These are phyloP conservation scores for Phenacoccus solenopsis DNA, from an alignment of 1,140 invertebrate genomes.

Conservation along the genomic window DNA sequence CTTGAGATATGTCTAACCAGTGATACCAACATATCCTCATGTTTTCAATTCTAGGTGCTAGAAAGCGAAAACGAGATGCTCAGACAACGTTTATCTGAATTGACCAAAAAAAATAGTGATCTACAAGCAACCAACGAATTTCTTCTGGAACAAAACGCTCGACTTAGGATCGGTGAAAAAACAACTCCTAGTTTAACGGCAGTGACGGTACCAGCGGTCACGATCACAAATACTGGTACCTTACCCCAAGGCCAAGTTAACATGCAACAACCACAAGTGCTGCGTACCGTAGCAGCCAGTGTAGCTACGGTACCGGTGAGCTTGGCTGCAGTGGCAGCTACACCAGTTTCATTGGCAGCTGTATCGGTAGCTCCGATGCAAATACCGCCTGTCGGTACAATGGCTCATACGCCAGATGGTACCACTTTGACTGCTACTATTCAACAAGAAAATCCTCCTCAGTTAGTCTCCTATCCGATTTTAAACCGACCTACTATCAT, in stretches of 20 bases:
- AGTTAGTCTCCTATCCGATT: slow-evolving; percentile 57
- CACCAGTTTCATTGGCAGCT: slow-evolving; percentile 42
- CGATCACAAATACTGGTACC: slow-evolving; percentile 42
- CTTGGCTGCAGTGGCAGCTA: slow-evolving; percentile 39
- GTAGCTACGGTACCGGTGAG: slow-evolving; percentile 51
- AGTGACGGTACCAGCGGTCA: slow-evolving; percentile 41
- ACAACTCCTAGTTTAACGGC: slow-evolving; percentile 23
- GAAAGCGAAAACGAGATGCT: slow-evolving; percentile 61
- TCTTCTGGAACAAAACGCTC: slow-evolving; percentile 65
- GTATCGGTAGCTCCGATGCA: slow-evolving; percentile 44
- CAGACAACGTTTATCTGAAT: slow-evolving; percentile 55
- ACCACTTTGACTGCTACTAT: slow-evolving; percentile 33
- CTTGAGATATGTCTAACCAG: too few species aligned
- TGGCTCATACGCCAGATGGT: slow-evolving; percentile 36
- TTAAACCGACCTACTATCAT: slow-evolving; percentile 39
- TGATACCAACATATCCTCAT: too few species aligned
- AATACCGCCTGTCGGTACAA: slow-evolving; percentile 45
- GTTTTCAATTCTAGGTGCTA: slow-evolving; percentile 34
- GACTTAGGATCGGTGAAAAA: slow-evolving; percentile 48
- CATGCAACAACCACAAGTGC: slow-evolving; percentile 35
- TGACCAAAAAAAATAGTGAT: slow-evolving; percentile 49
- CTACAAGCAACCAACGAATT: slow-evolving; percentile 69
- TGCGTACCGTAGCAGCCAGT: slow-evolving; percentile 44
- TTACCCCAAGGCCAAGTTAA: slow-evolving; percentile 28
- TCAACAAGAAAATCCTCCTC: slow-evolving; percentile 35